Percentiles rank a stretch among this genome's conserved stretches.
phyloP scores from a whole-genome alignment of 2,797 vertebrate genomes.

The Neosilurus mollespiculum region DNA sequence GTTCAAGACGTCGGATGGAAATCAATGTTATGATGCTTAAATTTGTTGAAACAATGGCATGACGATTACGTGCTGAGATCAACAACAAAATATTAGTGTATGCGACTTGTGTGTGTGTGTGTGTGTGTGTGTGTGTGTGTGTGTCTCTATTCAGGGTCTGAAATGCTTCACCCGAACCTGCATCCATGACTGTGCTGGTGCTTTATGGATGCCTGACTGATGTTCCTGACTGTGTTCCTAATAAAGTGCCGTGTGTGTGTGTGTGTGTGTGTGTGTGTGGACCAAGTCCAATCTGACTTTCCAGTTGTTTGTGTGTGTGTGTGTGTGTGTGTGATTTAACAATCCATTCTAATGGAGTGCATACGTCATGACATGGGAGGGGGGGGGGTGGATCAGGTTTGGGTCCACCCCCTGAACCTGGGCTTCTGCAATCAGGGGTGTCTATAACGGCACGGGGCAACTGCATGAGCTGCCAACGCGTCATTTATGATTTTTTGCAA shows the following conservation, averaged over 20 bases:
- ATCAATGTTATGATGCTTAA: no score
- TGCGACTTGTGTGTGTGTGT: no score
- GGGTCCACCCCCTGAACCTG: neutral
- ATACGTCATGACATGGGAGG: neutral
- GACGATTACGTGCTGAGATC: no score
- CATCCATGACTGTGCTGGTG: no score
- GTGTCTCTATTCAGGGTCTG: no score
- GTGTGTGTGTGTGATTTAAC: neutral
- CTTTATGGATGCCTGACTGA: neutral
- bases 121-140: no score
- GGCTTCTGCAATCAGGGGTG: neutral
- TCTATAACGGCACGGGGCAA: neutral
- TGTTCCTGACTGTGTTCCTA: no score
- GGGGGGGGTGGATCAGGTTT: neutral
- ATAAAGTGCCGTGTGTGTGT: neutral
- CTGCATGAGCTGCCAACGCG: constrained; percentile 18
- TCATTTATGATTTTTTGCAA: neutral
- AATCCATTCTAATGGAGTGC: neutral
- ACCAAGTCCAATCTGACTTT: no score
- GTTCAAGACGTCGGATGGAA: no score
- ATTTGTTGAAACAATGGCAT: no score
- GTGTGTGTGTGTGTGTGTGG: neutral
- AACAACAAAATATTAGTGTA: no score
- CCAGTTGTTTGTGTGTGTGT: no score
- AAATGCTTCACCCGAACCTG: neutral